Evolutionary conservation across 2,797 vertebrate genomes (phyloP).

Genomic region (Gadopsis marmoratus): DNA sequence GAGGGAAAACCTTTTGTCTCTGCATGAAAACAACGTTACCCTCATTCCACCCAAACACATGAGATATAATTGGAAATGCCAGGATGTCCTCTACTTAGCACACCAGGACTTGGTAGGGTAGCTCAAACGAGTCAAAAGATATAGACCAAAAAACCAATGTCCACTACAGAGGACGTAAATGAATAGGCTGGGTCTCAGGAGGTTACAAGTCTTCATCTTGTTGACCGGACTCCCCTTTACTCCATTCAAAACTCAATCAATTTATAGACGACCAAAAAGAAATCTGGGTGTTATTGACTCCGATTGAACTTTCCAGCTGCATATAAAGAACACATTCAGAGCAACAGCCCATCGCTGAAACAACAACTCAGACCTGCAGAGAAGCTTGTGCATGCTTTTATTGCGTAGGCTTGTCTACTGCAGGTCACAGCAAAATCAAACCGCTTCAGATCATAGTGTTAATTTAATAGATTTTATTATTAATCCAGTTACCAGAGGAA

Average conservation of each 20-base stretch:
- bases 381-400: neutral
- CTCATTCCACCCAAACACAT: no score
- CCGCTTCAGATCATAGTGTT: conserved; percentile 25
- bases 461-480: conserved; percentile 81
- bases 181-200: no score
- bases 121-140: no score
- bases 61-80: no score
- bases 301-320: neutral
- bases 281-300: neutral
- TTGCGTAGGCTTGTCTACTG: neutral
- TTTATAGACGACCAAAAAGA: neutral
- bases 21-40: no score
- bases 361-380: neutral
- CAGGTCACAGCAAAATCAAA: conserved; percentile 31
- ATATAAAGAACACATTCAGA: neutral
- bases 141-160: no score
- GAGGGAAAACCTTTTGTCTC: no score
- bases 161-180: no score
- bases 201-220: neutral
- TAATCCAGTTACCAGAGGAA: conserved; percentile 78
- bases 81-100: no score
- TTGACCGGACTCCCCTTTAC: neutral
- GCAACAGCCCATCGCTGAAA: neutral
- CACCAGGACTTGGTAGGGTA: no score
- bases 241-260: neutral